phyloP scores from a whole-genome alignment of 1,140 invertebrate species.

The Drosophila repleta region DNA sequence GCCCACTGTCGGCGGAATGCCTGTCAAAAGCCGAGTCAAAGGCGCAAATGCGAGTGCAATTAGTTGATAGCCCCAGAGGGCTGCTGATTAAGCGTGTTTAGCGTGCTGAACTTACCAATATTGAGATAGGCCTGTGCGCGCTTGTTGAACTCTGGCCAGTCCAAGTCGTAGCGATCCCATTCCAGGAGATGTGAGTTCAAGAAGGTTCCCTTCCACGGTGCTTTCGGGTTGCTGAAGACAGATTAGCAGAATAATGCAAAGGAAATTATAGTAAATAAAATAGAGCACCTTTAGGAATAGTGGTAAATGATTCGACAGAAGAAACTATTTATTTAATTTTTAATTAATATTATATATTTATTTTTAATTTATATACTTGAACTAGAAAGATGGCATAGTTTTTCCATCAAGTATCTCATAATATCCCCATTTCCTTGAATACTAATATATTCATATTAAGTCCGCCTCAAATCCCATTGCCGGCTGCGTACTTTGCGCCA shows the following conservation, averaged over 20 bases:
- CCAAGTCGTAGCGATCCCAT: constrained; percentile 88
- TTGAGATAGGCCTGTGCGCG: constrained; percentile 90
- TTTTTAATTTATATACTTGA: too few relatives aligned
- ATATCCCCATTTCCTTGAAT: background rate
- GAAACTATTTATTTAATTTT: too few relatives aligned
- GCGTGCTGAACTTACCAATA: constrained; percentile 87
- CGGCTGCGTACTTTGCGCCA: constrained; percentile 2
- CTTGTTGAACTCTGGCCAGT: constrained; percentile 92
- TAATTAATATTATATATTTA: too few relatives aligned
- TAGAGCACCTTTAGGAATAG: too few relatives aligned
- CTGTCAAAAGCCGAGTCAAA: constrained; percentile 84
- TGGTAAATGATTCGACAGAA: too few relatives aligned
- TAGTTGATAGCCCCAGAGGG: background rate
- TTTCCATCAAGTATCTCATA: background rate
- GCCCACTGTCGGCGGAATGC: constrained; percentile 87
- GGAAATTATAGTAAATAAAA: too few relatives aligned
- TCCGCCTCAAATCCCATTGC: background rate
- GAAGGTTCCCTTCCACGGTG: constrained; percentile 86
- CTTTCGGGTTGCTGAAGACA: constrained; percentile 90
- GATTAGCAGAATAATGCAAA: too few relatives aligned
- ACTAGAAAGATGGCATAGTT: too few relatives aligned
- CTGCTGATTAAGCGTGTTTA: background rate
- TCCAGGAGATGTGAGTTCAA: constrained; percentile 86
- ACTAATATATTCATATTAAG: background rate
- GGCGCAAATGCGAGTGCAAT: background rate